Base-by-base conservation (phyloP, 2,888 invertebrate species). In the Stenurella melanura region DNA sequence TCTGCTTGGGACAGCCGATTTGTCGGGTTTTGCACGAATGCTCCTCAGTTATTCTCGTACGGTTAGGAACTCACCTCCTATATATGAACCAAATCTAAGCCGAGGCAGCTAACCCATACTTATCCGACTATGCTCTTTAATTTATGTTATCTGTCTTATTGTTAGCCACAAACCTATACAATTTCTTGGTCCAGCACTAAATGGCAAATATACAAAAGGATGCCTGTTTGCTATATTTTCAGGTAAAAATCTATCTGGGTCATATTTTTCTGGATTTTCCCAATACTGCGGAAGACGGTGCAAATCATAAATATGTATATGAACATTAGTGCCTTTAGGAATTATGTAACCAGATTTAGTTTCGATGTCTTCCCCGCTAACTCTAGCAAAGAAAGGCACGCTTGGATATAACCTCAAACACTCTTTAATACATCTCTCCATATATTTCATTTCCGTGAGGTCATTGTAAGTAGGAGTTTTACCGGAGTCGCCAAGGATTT, bases 321-420 rank as follows among this genome's bases (percentile, higher is more conserved):
- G 73, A 0, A 82, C 42, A 21, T 73, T 70, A 54, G 79, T 63
- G 0, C 74, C 77, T 70, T 82, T 78, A 15, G 83, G 83, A 93
- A 94, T 60, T 86, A 87, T 74, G 57, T 85, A 83, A 18, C 85
- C 85, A 15, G 77, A 60, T 34, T 75, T 71, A 0, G 84, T 84
- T 21, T 67, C 70, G 21, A 84, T 72, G 21, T 83, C 81, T 78
- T 85, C 85, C 9, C 81, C 80, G 10, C 64, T 42, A 10, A 71
- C 12, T 71, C 94, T 90, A 1, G 92, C 92, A 84, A 94, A 92
- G 83, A 93, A 91, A 26, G 92, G 92, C 7, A 94, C 94, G 78
- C 93, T 93, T 3, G 94, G 94, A 82, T 92, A 94, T 7, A 94
- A 86, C 42, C 94, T 87, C 26, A 94, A 83, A 0, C 92, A 90